These are phyloP conservation scores for Trachelipus rathkii DNA, from an alignment of 1,140 invertebrate genomes.

Conservation along the genomic window DNA sequence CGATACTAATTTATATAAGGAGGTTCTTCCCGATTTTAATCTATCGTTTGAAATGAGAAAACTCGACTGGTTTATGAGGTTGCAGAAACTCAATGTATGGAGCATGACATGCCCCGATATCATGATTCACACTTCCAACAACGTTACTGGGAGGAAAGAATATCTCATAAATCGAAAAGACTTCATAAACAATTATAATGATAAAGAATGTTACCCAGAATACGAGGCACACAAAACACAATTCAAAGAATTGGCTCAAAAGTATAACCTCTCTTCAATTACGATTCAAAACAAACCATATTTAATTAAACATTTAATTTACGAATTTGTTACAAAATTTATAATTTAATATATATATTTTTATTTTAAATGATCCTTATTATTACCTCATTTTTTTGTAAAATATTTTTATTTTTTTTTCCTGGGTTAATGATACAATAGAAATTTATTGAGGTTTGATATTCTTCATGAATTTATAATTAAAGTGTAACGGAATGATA, in stretches of 20 bases:
- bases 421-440: too few species aligned
- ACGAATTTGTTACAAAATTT: too few species aligned
- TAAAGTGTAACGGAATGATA: too few species aligned
- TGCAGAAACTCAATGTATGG: conserved; percentile 32
- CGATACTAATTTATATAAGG: conserved; percentile 28
- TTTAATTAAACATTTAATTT: too few species aligned
- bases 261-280: conserved; percentile 35
- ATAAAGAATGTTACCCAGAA: conserved; percentile 25
- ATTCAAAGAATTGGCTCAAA: conserved; percentile 36
- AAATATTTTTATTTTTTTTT: too few species aligned
- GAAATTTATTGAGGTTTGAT: too few species aligned
- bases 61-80: conserved; percentile 35
- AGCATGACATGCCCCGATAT: conserved; percentile 38
- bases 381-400: too few species aligned
- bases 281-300: conserved; percentile 34
- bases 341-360: too few species aligned
- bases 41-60: conserved; percentile 26
- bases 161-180: neutral
- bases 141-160: conserved; percentile 7
- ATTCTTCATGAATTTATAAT: too few species aligned
- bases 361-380: too few species aligned
- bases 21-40: conserved; percentile 29
- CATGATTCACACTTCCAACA: conserved; percentile 31
- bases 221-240: conserved; percentile 29
- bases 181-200: conserved; percentile 33